Evolutionary conservation across 1,140 invertebrate species (phyloP), one percentile per base, ranked within the genome.

Genomic region (Brachionus plicatilis): DNA sequence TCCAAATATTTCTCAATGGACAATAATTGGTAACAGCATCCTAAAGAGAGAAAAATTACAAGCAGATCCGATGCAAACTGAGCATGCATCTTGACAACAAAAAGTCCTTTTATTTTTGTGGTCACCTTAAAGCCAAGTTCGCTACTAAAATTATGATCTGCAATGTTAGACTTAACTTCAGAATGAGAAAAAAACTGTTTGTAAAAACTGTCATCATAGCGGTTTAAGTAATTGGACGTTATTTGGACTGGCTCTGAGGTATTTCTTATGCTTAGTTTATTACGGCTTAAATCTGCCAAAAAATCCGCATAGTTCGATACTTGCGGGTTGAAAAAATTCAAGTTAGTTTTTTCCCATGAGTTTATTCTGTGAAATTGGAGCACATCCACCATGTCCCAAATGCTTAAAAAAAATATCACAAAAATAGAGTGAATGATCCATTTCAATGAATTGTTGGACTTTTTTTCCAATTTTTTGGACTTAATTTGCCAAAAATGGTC

Each of bases 331-430:
- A 76, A 76, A 29, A 76, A 50, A 76, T 76, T 76, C 43, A 76
- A 27, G 43, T 76, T 50, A n/a, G 43, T 24, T 5, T 12, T 24
- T 12, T 76, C 72, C 72, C 72, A 76, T 76, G 24, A 27, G 20
- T 53, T 47, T 47, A 76, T 53, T 47, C 72, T 45, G 27, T 20
- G 14, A 50, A 50, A 50, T 11, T 76, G 72, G 50, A 76, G 47
- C 9, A 76, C 72, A 33, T 76, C 72, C n/a, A 47, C 72, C 50
- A 76, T 76, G 27, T 76, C 72, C 72, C 72, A 76, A 9, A 76
- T 76, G 43, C 72, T 76, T 29, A 76, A n/a, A 27, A 76, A 50
- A 29, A 50, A 76, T 27, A 76, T 76, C 7, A 76, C 17, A 76
- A 76, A 76, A 24, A 50, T 12, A 29, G 72, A 76, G 14, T 76